Evolutionary conservation across 2,888 invertebrate genomes (phyloP).

Genomic region (Plutella xylostella): DNA sequence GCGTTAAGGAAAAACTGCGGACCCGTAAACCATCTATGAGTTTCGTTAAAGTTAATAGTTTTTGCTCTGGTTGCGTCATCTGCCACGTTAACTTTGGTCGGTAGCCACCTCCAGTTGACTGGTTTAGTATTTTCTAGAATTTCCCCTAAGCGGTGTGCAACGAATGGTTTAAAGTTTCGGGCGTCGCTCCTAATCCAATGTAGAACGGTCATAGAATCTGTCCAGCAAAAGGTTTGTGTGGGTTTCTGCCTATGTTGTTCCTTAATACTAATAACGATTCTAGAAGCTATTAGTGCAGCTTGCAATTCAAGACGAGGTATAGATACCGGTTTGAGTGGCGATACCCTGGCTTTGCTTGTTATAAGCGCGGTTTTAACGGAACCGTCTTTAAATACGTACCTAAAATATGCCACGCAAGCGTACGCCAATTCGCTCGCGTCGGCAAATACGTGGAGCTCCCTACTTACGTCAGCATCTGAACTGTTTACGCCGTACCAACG

Average conservation of each 20-base stretch:
- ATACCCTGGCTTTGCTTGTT: constrained; percentile 8
- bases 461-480: neutral
- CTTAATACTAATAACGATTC: constrained; percentile 2
- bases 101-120: neutral
- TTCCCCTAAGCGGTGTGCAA: neutral
- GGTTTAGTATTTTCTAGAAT: neutral
- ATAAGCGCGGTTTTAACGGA: neutral
- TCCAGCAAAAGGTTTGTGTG: constrained; percentile 4
- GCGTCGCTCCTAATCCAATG: constrained; percentile 14
- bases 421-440: neutral
- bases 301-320: constrained; percentile 1
- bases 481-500: neutral
- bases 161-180: constrained; percentile 7
- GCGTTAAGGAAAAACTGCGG: neutral
- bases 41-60: neutral
- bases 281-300: neutral
- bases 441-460: neutral
- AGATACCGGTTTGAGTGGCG: neutral
- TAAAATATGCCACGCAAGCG: neutral
- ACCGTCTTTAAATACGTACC: neutral
- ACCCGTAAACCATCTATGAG: neutral
- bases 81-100: neutral
- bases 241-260: constrained; percentile 9
- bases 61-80: neutral
- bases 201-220: constrained; percentile 9